These are phyloP conservation scores for Gila robusta DNA, from an alignment of 2,797 vertebrate species.

Conservation along the genomic window DNA sequence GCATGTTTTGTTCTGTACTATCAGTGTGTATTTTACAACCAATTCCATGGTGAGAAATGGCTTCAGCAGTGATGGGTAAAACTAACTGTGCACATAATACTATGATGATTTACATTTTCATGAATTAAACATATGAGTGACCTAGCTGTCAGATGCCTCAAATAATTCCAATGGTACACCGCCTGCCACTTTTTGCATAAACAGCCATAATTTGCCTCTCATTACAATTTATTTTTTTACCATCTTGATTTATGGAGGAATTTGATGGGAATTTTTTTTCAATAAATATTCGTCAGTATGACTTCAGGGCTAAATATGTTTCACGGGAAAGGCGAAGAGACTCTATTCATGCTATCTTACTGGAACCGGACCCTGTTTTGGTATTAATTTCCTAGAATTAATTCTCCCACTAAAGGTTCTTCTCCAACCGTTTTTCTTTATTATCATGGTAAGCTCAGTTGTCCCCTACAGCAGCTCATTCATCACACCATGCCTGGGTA, in stretches of 20 bases:
- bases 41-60: slow-evolving; percentile 5
- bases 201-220: slow-evolving; percentile 37
- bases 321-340: slow-evolving; percentile 3
- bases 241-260: slow-evolving; percentile 43
- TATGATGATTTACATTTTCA: slow-evolving; percentile 55
- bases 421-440: slow-evolving; percentile 21
- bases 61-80: slow-evolving; percentile 23
- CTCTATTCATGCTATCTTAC: neutral
- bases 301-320: slow-evolving; percentile 28
- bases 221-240: slow-evolving; percentile 24
- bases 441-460: slow-evolving; percentile 23
- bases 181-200: slow-evolving; percentile 51
- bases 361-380: slow-evolving; percentile 21
- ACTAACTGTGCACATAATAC: slow-evolving; percentile 50
- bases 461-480: slow-evolving; percentile 30
- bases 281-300: slow-evolving; percentile 43
- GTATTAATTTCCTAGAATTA: slow-evolving; percentile 23
- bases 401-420: slow-evolving; percentile 8
- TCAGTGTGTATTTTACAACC: neutral
- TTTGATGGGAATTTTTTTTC: slow-evolving; percentile 28
- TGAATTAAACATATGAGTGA: slow-evolving; percentile 51
- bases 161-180: slow-evolving; percentile 51
- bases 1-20: neutral
- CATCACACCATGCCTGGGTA: slow-evolving; percentile 40
- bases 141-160: slow-evolving; percentile 40